These are phyloP conservation scores for Mellilla xanthometata DNA, from an alignment of 2,888 invertebrate genomes.

Conservation along the genomic window DNA sequence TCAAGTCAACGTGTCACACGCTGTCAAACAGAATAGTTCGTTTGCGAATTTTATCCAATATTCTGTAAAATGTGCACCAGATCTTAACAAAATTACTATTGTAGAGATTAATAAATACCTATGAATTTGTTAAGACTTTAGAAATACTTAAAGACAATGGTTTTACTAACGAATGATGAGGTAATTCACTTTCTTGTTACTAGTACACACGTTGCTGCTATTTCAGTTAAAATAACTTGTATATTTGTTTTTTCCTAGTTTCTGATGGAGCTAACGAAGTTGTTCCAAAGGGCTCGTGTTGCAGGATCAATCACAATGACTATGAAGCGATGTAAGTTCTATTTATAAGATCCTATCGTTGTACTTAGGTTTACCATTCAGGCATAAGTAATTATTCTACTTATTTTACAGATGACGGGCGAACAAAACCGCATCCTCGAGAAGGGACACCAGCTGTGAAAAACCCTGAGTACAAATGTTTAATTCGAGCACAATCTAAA, in stretches of 20 bases:
- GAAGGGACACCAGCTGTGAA: constrained; percentile 80
- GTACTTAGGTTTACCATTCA: too few relatives aligned
- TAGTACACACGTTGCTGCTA: neutral
- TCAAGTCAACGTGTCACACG: constrained; percentile 46
- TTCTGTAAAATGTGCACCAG: too few relatives aligned
- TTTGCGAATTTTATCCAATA: too few relatives aligned
- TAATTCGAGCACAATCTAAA: constrained; percentile 91
- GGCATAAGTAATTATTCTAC: too few relatives aligned
- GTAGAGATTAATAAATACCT: constrained; percentile 20
- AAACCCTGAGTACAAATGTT: constrained; percentile 84
- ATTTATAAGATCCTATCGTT: neutral
- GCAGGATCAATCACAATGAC: constrained; percentile 93
- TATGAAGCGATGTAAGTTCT: constrained; percentile 95
- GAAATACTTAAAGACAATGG: constrained; percentile 71
- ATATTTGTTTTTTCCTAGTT: constrained; percentile 84
- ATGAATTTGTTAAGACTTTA: constrained; percentile 16
- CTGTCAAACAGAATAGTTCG: too few relatives aligned
- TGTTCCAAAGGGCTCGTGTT: constrained; percentile 92
- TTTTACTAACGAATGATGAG: constrained; percentile 86
- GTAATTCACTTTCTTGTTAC: constrained; percentile 56
- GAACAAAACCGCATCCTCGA: constrained; percentile 88
- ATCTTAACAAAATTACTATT: too few relatives aligned
- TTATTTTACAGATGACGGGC: constrained; percentile 87
- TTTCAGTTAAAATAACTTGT: neutral
- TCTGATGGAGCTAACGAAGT: constrained; percentile 90